A percentile compares a stretch with the other conserved stretches of the same genome.
Conservation (phyloP, 2,888 invertebrate species). For the Meiosimyza decipiens region DNA sequence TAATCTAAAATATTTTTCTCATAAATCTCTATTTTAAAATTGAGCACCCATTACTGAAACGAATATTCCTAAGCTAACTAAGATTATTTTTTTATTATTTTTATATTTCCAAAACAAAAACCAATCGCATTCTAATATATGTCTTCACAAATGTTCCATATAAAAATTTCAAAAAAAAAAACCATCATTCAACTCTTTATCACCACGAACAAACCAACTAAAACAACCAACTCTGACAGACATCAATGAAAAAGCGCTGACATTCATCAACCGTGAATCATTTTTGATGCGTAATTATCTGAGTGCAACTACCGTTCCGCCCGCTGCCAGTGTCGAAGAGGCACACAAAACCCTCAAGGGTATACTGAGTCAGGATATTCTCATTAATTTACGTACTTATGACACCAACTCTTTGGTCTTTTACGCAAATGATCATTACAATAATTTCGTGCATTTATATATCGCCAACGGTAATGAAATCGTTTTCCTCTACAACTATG, state of each 20-base stretch:
- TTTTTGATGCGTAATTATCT: slow-evolving; percentile 86
- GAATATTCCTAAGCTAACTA: too few species aligned
- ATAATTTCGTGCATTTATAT: slow-evolving; percentile 92
- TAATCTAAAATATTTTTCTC: too few species aligned
- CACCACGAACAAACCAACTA: too few species aligned
- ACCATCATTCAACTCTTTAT: background rate
- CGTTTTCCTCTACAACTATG: slow-evolving; percentile 86
- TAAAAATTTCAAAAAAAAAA: background rate
- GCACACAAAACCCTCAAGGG: slow-evolving; percentile 73
- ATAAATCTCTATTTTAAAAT: too few species aligned
- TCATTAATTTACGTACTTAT: slow-evolving; percentile 91
- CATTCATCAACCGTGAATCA: slow-evolving; percentile 84
- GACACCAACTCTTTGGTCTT: slow-evolving; percentile 83
- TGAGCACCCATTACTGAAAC: too few species aligned
- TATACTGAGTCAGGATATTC: slow-evolving; percentile 82
- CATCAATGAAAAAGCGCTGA: slow-evolving; percentile 89
- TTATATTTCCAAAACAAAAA: background rate
- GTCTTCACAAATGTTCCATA: background rate
- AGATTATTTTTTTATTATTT: background rate
- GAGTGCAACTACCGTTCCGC: slow-evolving; percentile 69
- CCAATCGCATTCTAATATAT: background rate
- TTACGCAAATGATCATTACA: slow-evolving; percentile 92
- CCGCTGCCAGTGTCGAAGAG: slow-evolving; percentile 69
- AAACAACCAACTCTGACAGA: slow-evolving; percentile 70
- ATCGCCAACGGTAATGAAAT: slow-evolving; percentile 83